Evolutionary conservation across 2,113 vertebrate genomes (phyloP).

Genomic region (Lamprotornis superbus): DNA sequence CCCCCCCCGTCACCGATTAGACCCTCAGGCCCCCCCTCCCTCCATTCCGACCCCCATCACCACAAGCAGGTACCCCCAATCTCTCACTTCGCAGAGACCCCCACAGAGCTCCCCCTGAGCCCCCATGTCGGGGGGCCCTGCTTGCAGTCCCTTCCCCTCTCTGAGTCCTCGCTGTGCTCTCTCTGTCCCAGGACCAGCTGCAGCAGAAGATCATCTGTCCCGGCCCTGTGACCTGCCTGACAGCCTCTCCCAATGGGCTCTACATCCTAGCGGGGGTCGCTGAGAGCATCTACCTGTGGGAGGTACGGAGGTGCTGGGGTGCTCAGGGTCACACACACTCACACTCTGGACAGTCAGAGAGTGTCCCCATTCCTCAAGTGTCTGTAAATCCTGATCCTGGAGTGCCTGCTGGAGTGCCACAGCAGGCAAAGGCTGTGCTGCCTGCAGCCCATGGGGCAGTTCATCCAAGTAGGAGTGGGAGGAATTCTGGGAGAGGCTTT

Average conservation of each 20-base stretch:
- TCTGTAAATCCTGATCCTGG: background rate
- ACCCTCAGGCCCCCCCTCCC: too few relatives aligned
- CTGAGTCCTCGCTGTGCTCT: background rate
- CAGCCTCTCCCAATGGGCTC: slow-evolving; percentile 84
- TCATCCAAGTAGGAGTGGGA: background rate
- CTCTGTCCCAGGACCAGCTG: slow-evolving; percentile 85
- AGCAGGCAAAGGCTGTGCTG: background rate
- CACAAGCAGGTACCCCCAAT: background rate
- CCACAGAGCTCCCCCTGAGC: background rate
- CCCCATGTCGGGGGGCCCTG: rapidly evolving
- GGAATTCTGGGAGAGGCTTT: background rate
- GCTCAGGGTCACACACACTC: rapidly evolving
- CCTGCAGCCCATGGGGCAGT: rapidly evolving
- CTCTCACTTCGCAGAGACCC: background rate
- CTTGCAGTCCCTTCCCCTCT: background rate
- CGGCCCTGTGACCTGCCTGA: slow-evolving; percentile 88
- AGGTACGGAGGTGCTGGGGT: slow-evolving; percentile 71
- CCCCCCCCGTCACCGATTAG: background rate
- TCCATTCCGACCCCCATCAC: background rate
- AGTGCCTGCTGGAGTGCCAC: background rate
- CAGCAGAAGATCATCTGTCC: slow-evolving; percentile 98
- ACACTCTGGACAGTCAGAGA: background rate
- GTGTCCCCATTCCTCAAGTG: rapidly evolving
- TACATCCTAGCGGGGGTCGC: slow-evolving; percentile 87
- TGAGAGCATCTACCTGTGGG: slow-evolving; percentile 92